Percentiles rank a stretch among this genome's conserved stretches.
Evolutionary conservation across 1,140 invertebrate species (phyloP).

Genomic region (Calosoma granatense): DNA sequence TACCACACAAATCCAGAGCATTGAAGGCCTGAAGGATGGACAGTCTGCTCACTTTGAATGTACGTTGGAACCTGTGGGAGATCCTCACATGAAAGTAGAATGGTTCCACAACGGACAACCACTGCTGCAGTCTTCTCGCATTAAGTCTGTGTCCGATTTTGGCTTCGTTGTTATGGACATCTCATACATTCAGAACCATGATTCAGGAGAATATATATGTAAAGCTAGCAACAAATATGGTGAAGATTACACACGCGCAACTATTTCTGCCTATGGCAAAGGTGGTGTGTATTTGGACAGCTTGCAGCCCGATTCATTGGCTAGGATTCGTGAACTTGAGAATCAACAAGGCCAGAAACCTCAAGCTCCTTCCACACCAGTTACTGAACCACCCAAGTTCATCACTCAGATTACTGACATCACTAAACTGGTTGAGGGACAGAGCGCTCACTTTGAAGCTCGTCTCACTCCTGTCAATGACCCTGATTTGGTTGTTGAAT

Average conservation of each 20-base stretch:
- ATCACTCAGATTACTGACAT: slow-evolving; percentile 77
- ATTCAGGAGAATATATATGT: slow-evolving; percentile 87
- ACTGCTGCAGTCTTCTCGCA: slow-evolving; percentile 76
- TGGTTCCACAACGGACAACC: slow-evolving; percentile 92
- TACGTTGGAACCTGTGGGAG: slow-evolving; percentile 81
- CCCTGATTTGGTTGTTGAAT: slow-evolving; percentile 87
- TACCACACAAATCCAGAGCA: slow-evolving; percentile 74
- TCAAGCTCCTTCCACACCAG: slow-evolving; percentile 49
- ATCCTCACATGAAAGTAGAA: slow-evolving; percentile 89
- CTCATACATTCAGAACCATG: slow-evolving; percentile 85
- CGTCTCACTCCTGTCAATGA: slow-evolving; percentile 82
- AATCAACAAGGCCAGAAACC: slow-evolving; percentile 52
- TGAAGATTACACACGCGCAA: slow-evolving; percentile 76
- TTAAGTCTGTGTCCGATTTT: slow-evolving; percentile 92
- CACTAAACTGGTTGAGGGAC: slow-evolving; percentile 77
- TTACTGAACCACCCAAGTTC: slow-evolving; percentile 79
- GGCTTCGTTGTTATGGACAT: slow-evolving; percentile 94
- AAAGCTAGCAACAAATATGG: slow-evolving; percentile 84
- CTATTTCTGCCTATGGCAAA: slow-evolving; percentile 70
- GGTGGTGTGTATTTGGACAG: slow-evolving; percentile 87
- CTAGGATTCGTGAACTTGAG: slow-evolving; percentile 83
- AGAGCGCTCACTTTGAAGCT: slow-evolving; percentile 90
- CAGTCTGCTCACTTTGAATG: slow-evolving; percentile 90
- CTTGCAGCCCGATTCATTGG: slow-evolving; percentile 87
- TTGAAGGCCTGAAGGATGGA: slow-evolving; percentile 80